phyloP scores from a whole-genome alignment of 1,140 invertebrate species.

The Drosophila santomea region DNA sequence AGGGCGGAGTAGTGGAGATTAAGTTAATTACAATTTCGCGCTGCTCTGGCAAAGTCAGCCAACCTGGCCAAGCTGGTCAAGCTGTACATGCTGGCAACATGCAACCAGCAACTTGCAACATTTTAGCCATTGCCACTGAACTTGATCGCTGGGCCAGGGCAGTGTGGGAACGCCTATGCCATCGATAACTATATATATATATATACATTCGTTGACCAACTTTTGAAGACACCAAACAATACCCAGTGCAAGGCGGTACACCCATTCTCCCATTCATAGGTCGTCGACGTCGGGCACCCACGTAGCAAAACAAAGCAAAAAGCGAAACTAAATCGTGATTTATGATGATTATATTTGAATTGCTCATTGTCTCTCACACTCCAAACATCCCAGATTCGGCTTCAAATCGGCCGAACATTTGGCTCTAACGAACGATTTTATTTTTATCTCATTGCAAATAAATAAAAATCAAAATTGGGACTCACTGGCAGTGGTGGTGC shows the following conservation, averaged over 20 bases:
- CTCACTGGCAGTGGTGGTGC: constrained; percentile 19
- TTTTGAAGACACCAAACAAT: constrained; percentile 42
- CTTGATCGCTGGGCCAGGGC: constrained; percentile 11
- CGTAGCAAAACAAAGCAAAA: constrained; percentile 41
- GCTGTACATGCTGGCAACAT: not conserved
- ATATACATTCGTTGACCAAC: constrained; percentile 33
- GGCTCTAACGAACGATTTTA: constrained; percentile 43
- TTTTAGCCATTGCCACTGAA: constrained; percentile 29
- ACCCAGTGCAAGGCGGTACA: constrained; percentile 5
- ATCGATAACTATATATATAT: constrained; percentile 10
- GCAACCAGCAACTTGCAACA: constrained; percentile 25
- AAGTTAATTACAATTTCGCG: constrained; percentile 50
- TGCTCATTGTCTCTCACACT: constrained; percentile 47
- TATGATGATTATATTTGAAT: constrained; percentile 64
- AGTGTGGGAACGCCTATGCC: constrained; percentile 31
- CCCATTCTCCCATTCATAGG: constrained; percentile 9
- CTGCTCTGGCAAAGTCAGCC: constrained; percentile 8
- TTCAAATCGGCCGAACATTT: constrained; percentile 18
- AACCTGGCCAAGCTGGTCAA: not conserved
- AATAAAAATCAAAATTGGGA: constrained; percentile 62
- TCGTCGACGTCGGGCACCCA: constrained; percentile 39
- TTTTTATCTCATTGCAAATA: constrained; percentile 54
- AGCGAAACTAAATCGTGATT: constrained; percentile 63
- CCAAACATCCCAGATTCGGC: constrained; percentile 2
- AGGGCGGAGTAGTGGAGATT: constrained; percentile 18